phyloP scores from a whole-genome alignment of 2,797 vertebrate genomes.

The Chloroceryle inda region DNA sequence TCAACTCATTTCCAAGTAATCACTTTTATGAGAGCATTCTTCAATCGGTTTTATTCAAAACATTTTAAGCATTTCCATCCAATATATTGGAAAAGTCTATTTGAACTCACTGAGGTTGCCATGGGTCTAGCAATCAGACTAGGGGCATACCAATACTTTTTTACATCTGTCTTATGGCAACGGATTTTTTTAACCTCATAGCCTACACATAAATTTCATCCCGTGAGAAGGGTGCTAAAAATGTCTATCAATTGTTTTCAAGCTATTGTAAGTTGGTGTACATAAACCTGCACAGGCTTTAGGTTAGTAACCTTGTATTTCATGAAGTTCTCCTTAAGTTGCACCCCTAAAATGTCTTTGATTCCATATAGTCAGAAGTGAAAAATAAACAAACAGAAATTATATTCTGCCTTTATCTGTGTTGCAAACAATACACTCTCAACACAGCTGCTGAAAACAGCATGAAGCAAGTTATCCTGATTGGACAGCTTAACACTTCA shows the following conservation, averaged over 20 bases:
- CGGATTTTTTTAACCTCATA: neutral
- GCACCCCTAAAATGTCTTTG: neutral
- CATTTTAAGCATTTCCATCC: neutral
- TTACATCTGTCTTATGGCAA: neutral
- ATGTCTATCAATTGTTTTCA: neutral
- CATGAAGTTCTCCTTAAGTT: neutral
- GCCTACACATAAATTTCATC: neutral
- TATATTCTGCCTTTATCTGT: neutral
- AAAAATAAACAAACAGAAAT: neutral
- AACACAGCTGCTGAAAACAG: neutral
- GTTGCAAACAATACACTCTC: neutral
- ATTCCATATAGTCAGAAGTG: neutral
- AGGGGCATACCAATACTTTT: too few species aligned
- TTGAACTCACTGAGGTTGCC: neutral
- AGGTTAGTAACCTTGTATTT: neutral
- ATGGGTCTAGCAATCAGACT: neutral
- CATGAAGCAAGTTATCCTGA: neutral
- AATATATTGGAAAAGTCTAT: neutral
- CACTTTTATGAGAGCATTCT: neutral
- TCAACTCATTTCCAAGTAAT: neutral
- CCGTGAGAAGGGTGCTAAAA: neutral
- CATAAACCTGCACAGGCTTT: neutral
- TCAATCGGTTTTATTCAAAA: neutral
- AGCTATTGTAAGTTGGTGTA: neutral
- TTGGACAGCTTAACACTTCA: neutral